These are phyloP conservation scores for Trialeurodes vaporariorum DNA, from an alignment of 1,140 invertebrate genomes.

Conservation along the genomic window DNA sequence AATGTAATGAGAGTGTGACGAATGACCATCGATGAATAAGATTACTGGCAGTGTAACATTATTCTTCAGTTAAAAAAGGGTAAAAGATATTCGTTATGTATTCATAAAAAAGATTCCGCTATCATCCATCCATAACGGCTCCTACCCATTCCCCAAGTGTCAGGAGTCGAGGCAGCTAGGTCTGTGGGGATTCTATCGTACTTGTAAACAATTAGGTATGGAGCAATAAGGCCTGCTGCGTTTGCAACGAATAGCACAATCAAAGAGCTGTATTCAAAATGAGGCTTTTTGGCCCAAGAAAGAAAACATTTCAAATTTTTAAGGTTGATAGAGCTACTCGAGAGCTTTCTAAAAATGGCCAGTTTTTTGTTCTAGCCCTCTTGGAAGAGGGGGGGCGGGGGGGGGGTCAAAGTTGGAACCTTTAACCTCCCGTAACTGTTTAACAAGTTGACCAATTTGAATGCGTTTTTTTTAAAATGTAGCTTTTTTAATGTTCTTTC, in stretches of 20 bases:
- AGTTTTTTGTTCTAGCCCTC: no score
- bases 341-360: no score
- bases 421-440: no score
- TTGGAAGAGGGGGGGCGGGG: no score
- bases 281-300: no score
- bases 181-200: constrained; percentile 19
- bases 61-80: constrained; percentile 22
- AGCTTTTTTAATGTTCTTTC: no score
- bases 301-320: no score
- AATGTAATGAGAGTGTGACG: constrained; percentile 31
- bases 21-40: constrained; percentile 35
- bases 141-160: constrained; percentile 29
- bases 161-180: constrained; percentile 26
- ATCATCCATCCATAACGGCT: constrained; percentile 35
- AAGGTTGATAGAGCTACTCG: no score
- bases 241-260: constrained; percentile 27
- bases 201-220: background rate
- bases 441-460: no score
- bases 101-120: constrained; percentile 33
- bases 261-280: no score
- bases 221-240: background rate
- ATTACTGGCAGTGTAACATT: constrained; percentile 31
- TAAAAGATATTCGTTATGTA: constrained; percentile 33
- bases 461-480: no score
- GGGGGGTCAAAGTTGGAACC: no score